Conservation (phyloP, 2,888 invertebrate species). For the Teleiodes luculella region DNA sequence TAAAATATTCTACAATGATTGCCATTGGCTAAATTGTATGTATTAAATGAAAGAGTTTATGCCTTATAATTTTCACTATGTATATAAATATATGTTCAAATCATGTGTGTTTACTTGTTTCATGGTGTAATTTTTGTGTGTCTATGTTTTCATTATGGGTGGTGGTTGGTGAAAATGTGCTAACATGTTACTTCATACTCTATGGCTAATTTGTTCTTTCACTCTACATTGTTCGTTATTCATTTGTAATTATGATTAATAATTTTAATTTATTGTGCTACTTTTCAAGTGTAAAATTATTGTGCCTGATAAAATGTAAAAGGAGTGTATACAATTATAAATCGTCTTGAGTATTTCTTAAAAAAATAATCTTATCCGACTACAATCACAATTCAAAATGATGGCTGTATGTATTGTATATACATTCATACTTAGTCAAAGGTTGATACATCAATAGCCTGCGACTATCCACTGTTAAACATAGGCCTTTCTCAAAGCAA, state of each 20-base stretch:
- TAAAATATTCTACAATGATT: not conserved
- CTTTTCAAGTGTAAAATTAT: not conserved
- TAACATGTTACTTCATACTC: conserved; percentile 73
- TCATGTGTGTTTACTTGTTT: conserved; percentile 5
- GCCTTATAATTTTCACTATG: not conserved
- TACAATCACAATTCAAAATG: no score
- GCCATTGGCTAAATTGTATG: not conserved
- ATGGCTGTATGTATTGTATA: no score
- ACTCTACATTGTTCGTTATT: conserved; percentile 36
- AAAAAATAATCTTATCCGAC: no score
- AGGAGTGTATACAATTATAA: no score
- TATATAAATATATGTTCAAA: not conserved
- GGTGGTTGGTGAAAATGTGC: conserved; percentile 80
- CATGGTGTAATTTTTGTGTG: conserved; percentile 14
- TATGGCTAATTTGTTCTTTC: conserved; percentile 74
- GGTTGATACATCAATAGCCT: no score
- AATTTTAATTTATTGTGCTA: not conserved
- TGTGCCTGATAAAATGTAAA: no score
- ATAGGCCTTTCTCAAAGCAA: no score
- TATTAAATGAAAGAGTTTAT: not conserved
- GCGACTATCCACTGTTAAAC: no score
- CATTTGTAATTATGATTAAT: conserved; percentile 5
- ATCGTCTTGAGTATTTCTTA: no score
- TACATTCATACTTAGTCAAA: no score
- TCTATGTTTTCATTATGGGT: conserved; percentile 51